Evolutionary conservation across 2,797 vertebrate species (phyloP), one percentile per base, ranked within the genome.

Genomic region (Chaetodon trifasciatus): DNA sequence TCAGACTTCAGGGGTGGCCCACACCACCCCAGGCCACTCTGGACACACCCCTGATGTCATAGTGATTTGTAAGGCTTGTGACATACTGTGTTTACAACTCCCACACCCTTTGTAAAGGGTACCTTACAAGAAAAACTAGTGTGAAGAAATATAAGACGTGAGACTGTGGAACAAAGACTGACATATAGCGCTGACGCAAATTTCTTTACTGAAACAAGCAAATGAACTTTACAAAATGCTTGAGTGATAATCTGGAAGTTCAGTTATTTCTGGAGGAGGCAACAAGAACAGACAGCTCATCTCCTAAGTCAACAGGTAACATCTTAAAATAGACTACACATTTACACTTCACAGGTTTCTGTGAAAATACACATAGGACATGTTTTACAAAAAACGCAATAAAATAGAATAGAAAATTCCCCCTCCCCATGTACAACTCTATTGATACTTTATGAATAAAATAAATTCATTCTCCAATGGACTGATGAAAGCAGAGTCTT

Each of bases 281-380:
- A 58, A 79, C 62, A 24, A 72, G 37, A 76, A 81, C 40, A 7
- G 53, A 81, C 74, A n/a, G 55, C 61, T 74, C 65, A 24, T 74
- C 74, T 82, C 81, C 86, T 58, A 58, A 8, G 53, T 79, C 66
- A 71, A 86, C 71, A 64, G 53, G 70, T 63, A 76, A 82, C 73
- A 86, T 88, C 73, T 81, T 86, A 86, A 92, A 93, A 91, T 90
- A 91, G 86, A 89, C 88, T 88, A 92, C 86, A 89, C 90, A 89
- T 85, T 86, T 88, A 88, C 88, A 91, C 68, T 86, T 79, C 82
- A 93, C 78, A 84, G 71, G 50, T 47, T 40, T 74, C 72, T 86
- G 80, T 89, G 86, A 89, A 91, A 88, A 89, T 88, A 87, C 84
- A 93, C 81, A 89, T 77, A 77, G 72, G 90, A 90, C 74, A 91